These are phyloP conservation scores for Chlorodrepanis virens DNA, from an alignment of 2,113 vertebrate genomes.

Conservation along the genomic window DNA sequence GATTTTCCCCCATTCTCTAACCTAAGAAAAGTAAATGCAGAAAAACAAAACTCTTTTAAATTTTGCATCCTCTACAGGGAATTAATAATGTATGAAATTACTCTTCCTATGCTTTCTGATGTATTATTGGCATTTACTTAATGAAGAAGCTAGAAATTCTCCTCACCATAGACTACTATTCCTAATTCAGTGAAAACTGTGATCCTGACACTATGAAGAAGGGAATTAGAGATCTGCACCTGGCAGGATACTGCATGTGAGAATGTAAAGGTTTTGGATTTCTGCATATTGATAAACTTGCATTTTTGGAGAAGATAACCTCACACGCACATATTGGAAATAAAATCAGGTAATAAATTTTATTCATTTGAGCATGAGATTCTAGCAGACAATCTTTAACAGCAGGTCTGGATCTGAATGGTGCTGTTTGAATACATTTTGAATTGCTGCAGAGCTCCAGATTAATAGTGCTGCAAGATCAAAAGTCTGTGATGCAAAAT, in stretches of 20 bases:
- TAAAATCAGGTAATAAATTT: neutral
- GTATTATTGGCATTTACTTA: neutral
- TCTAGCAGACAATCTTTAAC: neutral
- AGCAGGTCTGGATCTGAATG: conserved; percentile 25
- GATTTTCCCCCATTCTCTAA: neutral
- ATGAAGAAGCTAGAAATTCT: neutral
- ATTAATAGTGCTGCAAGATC: neutral
- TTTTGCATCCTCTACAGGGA: neutral
- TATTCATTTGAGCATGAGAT: neutral
- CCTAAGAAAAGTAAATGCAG: neutral
- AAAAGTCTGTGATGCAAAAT: conserved; percentile 35
- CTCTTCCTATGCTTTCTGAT: neutral
- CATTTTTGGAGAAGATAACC: neutral
- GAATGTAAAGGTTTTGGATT: neutral
- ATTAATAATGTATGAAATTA: conserved; percentile 16
- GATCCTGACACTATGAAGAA: neutral
- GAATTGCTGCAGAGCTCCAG: neutral
- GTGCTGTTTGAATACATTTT: neutral
- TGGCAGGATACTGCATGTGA: neutral
- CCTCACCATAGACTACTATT: neutral
- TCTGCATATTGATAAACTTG: neutral
- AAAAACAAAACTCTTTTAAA: neutral
- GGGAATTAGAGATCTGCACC: neutral
- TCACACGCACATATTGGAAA: neutral
- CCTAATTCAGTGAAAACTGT: neutral